Conservation (phyloP, 2,888 invertebrate genomes). For the Timema podura region DNA sequence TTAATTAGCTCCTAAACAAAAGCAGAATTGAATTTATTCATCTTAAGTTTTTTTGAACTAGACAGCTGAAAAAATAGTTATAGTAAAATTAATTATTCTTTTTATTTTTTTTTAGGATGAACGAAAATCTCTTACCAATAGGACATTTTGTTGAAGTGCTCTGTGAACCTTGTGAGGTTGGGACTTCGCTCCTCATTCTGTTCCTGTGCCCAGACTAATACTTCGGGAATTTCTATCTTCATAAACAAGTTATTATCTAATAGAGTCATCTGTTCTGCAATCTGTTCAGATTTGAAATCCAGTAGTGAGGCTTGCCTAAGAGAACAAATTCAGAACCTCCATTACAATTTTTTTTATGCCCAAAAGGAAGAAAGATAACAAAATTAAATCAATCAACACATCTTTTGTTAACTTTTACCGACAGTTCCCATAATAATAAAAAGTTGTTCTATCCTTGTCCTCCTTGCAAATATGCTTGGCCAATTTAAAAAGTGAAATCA, state of each 20-base stretch:
- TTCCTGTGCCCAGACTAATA: constrained; percentile 94
- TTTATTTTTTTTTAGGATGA: constrained; percentile 21
- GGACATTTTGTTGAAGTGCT: constrained; percentile 99
- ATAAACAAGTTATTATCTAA: constrained; percentile 93
- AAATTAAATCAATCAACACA: too few species aligned
- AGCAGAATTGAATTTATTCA: neutral
- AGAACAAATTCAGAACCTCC: too few species aligned
- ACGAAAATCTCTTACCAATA: constrained; percentile 65
- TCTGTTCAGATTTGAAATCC: constrained; percentile 90
- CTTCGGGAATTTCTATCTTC: constrained; percentile 95
- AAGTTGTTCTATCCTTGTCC: too few species aligned
- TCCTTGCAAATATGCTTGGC: too few species aligned
- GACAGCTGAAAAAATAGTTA: neutral
- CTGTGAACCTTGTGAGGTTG: constrained; percentile 93
- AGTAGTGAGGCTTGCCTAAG: constrained; percentile 61
- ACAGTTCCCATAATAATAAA: too few species aligned
- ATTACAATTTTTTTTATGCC: too few species aligned
- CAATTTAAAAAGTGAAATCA: too few species aligned
- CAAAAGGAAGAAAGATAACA: too few species aligned
- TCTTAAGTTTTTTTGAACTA: neutral
- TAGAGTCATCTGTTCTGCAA: constrained; percentile 98
- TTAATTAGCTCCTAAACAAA: neutral
- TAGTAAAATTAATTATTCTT: constrained; percentile 3
- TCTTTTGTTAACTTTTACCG: too few species aligned
- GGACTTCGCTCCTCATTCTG: constrained; percentile 97